A percentile compares a stretch with the other conserved stretches of the same genome.
phyloP scores from a whole-genome alignment of 1,140 invertebrate species.

The Dufourea novaeangliae region DNA sequence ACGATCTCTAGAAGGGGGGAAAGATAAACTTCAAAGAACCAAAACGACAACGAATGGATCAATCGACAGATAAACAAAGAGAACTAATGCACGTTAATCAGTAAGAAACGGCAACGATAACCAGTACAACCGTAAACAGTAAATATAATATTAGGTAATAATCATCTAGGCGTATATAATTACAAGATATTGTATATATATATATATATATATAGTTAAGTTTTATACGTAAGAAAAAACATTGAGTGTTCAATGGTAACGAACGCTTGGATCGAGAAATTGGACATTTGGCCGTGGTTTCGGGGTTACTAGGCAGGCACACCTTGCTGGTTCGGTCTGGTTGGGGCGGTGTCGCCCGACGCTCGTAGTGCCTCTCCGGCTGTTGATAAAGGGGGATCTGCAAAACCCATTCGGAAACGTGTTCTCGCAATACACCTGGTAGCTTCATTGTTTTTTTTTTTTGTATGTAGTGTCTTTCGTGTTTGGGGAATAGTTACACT shows the following conservation, averaged over 20 bases:
- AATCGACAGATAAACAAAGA: conserved; percentile 29
- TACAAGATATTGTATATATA: conserved; percentile 30
- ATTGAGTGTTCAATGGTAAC: conserved; percentile 79
- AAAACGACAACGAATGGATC: conserved; percentile 47
- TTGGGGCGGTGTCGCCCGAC: conserved; percentile 81
- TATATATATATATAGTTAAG: conserved; percentile 74
- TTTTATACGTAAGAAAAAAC: too few species aligned
- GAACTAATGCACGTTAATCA: conserved; percentile 31
- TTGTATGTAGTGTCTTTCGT: conserved; percentile 26
- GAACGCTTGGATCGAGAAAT: conserved; percentile 82
- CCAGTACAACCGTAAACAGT: conserved; percentile 50
- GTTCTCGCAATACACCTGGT: conserved; percentile 71
- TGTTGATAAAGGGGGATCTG: conserved; percentile 82
- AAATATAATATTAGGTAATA: conserved; percentile 46
- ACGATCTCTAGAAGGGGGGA: conserved; percentile 58
- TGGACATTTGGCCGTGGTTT: conserved; percentile 79
- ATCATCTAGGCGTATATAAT: not conserved
- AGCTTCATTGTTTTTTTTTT: conserved; percentile 49
- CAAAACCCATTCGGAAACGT: conserved; percentile 81
- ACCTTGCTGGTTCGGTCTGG: conserved; percentile 82
- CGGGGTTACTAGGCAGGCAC: conserved; percentile 81
- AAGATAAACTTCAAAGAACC: conserved; percentile 46
- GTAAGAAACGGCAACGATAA: conserved; percentile 42
- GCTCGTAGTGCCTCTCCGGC: conserved; percentile 82
- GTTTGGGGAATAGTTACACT: too few species aligned